Base-by-base conservation (phyloP, 92 coral and sea anemone species). In the Phenganax stokvisi region DNA sequence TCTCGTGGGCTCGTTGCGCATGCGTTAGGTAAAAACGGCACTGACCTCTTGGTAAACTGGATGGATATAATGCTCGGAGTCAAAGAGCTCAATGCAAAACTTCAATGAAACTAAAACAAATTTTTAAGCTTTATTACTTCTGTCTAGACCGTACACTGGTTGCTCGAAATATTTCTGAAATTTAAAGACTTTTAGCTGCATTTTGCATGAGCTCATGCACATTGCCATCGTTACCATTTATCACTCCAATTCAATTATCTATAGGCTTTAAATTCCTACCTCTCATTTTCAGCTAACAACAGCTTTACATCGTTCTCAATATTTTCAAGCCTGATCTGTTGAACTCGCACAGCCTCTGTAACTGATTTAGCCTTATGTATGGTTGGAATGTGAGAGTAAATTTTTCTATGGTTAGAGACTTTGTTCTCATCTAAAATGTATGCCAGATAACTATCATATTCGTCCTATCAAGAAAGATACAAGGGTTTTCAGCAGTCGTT, bases 371-470 rank as follows among this genome's bases (percentile, higher is more conserved):
- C 91, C 69, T 94, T 90, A 5, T 92, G 81, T 68, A 90, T 80
- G 77, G 89, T 88, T 44, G 90, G 91, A 76, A 94, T 87, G 80
- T 94, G 97, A 57, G 87, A 87, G 78, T 92, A 94, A 12, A 94
- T 87, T 57, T 85, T 60, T 68, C 85, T 82, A 85, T 92, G 96
- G 54, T 88, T 92, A 1, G 96, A 88, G 11, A 92, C 97, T 71
- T 88, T 85, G 86, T 94, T 96, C 10, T 92, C 77, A 85, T 94
- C 98, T 75, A 94, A 81, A 77, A 92, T 80, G 75, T 92, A 87
- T 15, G 97, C 81, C 84, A 94, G 83, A 85, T 94, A 94, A 84
- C 84, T 87, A 87, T 94, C 98, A 80, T 94, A 94, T 59, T 90
- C 98, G 81, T 90, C 96, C 98, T 94, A 85, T 51, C 6, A 59